These are phyloP conservation scores for Alfaro cultratus DNA, from an alignment of 2,797 vertebrate species.

Conservation along the genomic window DNA sequence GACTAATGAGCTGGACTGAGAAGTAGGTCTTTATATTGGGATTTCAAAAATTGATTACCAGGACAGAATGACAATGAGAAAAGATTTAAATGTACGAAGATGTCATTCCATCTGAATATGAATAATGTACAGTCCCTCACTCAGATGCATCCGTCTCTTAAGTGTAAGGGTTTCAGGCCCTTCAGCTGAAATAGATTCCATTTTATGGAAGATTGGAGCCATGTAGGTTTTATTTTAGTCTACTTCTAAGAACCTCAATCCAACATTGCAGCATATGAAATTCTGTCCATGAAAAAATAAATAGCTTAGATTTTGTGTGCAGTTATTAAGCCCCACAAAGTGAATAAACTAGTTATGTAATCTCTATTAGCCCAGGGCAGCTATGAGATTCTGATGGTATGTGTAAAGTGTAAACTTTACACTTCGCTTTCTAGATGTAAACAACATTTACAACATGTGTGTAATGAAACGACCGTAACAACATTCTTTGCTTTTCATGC, in stretches of 20 bases:
- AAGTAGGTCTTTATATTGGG: background rate
- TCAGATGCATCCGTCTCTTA: background rate
- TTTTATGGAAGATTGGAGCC: background rate
- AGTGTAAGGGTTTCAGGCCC: background rate
- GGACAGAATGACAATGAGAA: background rate
- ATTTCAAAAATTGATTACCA: background rate
- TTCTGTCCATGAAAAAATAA: background rate
- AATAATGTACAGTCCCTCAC: background rate
- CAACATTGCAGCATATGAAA: background rate
- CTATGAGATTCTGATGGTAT: background rate
- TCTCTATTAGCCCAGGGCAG: background rate
- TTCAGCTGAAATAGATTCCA: background rate
- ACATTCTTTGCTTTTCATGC: background rate
- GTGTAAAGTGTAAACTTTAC: background rate
- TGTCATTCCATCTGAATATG: background rate
- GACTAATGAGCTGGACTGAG: background rate
- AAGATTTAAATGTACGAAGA: background rate
- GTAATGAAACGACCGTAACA: background rate
- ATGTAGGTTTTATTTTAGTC: background rate
- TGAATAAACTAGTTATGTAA: background rate
- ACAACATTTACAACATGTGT: background rate
- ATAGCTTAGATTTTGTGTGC: background rate
- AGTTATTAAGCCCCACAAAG: background rate
- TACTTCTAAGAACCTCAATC: background rate
- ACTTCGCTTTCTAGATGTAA: background rate